phyloP scores from a whole-genome alignment of 2,888 invertebrate species.

The Volucella zonaria region DNA sequence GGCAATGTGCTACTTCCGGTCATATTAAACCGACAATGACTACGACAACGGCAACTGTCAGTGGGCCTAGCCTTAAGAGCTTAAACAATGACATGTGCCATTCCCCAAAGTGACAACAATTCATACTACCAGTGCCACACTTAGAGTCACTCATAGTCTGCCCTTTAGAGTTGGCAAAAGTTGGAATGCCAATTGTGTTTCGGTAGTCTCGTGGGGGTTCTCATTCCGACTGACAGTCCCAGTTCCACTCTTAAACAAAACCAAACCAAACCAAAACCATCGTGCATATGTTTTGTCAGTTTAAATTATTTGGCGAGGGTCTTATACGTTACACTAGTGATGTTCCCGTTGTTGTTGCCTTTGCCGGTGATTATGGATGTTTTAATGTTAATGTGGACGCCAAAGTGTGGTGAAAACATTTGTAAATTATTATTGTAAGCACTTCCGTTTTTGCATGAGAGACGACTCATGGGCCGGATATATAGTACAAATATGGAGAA shows the following conservation, averaged over 20 bases:
- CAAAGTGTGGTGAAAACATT: slow-evolving; percentile 67
- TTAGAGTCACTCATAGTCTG: neutral
- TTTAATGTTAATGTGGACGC: slow-evolving; percentile 21
- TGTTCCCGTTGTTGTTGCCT: neutral
- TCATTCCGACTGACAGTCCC: neutral
- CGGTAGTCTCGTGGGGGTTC: slow-evolving; percentile 57
- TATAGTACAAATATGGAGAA: slow-evolving; percentile 9
- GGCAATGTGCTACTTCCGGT: slow-evolving; percentile 69
- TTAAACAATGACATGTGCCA: slow-evolving; percentile 56
- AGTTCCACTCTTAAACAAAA: too few species aligned
- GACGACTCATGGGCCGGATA: slow-evolving; percentile 60
- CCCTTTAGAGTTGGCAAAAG: slow-evolving; percentile 42
- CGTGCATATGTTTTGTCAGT: slow-evolving; percentile 67
- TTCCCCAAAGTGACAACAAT: slow-evolving; percentile 34
- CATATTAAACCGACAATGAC: slow-evolving; percentile 44
- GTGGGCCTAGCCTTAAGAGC: too few species aligned
- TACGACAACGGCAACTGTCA: slow-evolving; percentile 7
- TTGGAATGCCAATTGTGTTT: slow-evolving; percentile 52
- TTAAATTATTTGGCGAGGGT: slow-evolving; percentile 69
- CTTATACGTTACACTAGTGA: neutral
- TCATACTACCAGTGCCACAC: slow-evolving; percentile 5
- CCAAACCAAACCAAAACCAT: slow-evolving; percentile 22
- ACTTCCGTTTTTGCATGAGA: slow-evolving; percentile 64
- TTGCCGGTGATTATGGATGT: slow-evolving; percentile 34
- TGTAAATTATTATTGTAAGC: slow-evolving; percentile 69